phyloP scores from a whole-genome alignment of 2,797 vertebrate species.

The Meda fulgida region DNA sequence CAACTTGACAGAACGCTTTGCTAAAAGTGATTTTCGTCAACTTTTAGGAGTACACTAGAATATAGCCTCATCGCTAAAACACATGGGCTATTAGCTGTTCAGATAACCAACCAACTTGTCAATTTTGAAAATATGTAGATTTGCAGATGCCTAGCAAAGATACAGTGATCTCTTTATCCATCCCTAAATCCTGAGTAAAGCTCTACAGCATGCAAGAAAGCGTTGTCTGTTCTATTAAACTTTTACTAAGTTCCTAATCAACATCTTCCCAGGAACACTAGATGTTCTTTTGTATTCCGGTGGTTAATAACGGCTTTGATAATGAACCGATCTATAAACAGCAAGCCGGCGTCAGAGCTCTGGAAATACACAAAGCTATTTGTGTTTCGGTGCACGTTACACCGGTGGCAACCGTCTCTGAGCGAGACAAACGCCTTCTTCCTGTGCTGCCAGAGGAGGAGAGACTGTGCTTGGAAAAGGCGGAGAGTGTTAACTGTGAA shows the following conservation, averaged over 20 bases:
- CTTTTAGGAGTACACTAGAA: neutral
- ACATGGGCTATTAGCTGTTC: neutral
- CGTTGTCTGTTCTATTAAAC: constrained; percentile 4
- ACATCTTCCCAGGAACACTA: neutral
- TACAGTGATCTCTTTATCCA: neutral
- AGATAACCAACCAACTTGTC: neutral
- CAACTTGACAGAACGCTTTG: neutral
- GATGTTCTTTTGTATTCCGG: neutral
- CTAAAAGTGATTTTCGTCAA: neutral
- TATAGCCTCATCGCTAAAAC: neutral
- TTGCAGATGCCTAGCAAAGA: neutral
- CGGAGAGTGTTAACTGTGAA: constrained; percentile 36
- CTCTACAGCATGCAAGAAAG: neutral
- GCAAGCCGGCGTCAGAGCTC: constrained; percentile 36
- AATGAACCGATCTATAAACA: constrained; percentile 39
- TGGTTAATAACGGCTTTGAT: constrained; percentile 24
- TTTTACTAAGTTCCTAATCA: constrained; percentile 15
- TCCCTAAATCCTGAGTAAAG: neutral
- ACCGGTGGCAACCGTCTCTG: constrained; percentile 5
- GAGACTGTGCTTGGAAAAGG: constrained; percentile 43
- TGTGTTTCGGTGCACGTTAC: constrained; percentile 24
- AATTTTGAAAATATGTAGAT: neutral
- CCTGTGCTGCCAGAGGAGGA: constrained; percentile 29
- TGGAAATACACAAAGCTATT: constrained; percentile 50
- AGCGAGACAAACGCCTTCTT: constrained; percentile 51